These are phyloP conservation scores for Lasius platythorax DNA, from an alignment of 2,888 invertebrate species.

Conservation along the genomic window DNA sequence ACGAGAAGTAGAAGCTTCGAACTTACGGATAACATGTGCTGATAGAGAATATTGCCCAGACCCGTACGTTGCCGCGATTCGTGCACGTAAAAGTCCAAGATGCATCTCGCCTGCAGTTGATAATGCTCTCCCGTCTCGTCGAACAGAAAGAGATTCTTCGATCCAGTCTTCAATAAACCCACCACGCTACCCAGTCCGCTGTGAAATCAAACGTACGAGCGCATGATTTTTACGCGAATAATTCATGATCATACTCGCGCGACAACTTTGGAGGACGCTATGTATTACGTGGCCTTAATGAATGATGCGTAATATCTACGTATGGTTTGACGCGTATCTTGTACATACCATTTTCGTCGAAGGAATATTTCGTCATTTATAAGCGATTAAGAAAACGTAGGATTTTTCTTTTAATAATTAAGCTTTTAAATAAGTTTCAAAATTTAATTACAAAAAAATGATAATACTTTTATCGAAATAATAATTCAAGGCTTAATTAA, in stretches of 20 bases:
- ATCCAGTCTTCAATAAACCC: conserved; percentile 96
- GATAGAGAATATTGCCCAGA: conserved; percentile 93
- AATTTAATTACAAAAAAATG: not conserved
- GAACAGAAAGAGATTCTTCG: conserved; percentile 95
- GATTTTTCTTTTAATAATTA: not conserved
- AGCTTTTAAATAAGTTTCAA: not conserved
- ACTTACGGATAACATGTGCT: conserved; percentile 94
- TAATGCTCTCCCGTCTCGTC: conserved; percentile 91
- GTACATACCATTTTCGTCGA: not conserved
- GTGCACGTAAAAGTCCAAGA: conserved; percentile 97
- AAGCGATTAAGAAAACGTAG: not conserved
- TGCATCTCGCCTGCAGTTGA: conserved; percentile 94
- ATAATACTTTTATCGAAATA: not conserved
- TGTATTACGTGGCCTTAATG: conserved; percentile 17
- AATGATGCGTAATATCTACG: conserved; percentile 29
- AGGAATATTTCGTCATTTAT: not conserved
- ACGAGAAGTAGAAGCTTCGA: not conserved
- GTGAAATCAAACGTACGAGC: conserved; percentile 78
- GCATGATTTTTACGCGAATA: conserved; percentile 44
- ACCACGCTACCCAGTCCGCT: conserved; percentile 91
- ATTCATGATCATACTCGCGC: conserved; percentile 59
- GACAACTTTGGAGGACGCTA: conserved; percentile 31
- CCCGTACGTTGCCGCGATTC: conserved; percentile 95
- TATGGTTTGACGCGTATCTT: conserved; percentile 17
- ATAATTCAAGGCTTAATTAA: not conserved